These are phyloP conservation scores for Peromyscus eremicus DNA, from an alignment of 2,797 vertebrate genomes.

Conservation along the genomic window DNA sequence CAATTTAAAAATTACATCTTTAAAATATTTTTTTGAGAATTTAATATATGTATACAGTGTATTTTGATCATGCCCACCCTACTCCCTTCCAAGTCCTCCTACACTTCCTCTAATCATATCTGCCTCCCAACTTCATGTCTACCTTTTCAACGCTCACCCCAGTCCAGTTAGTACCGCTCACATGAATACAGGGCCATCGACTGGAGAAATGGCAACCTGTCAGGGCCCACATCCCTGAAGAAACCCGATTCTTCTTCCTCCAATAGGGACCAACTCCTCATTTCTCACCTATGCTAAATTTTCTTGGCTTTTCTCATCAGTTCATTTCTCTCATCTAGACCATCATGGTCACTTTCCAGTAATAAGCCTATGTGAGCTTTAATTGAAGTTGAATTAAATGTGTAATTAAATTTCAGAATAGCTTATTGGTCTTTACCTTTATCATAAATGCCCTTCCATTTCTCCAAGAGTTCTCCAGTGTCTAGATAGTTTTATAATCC, in stretches of 20 bases:
- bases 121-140: background rate
- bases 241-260: background rate
- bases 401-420: conserved; percentile 75
- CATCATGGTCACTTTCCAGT: background rate
- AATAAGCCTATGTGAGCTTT: conserved; percentile 56
- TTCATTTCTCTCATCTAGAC: background rate
- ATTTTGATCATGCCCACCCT: background rate
- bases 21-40: background rate
- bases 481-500: conserved; percentile 54
- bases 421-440: conserved; percentile 64
- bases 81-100: background rate
- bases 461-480: conserved; percentile 33
- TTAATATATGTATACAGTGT: background rate
- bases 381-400: conserved; percentile 67
- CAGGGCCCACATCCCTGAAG: background rate
- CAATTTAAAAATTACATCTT: background rate
- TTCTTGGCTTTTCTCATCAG: background rate
- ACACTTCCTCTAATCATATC: background rate
- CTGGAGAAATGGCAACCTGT: too few relatives aligned
- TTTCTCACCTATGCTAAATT: conserved; percentile 32
- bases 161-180: background rate
- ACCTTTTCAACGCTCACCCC: background rate
- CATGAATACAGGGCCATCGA: background rate
- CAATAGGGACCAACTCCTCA: background rate
- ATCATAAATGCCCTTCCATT: conserved; percentile 32